Evolutionary conservation across 2,888 invertebrate genomes (phyloP).

Genomic region (Phlogophora meticulosa): DNA sequence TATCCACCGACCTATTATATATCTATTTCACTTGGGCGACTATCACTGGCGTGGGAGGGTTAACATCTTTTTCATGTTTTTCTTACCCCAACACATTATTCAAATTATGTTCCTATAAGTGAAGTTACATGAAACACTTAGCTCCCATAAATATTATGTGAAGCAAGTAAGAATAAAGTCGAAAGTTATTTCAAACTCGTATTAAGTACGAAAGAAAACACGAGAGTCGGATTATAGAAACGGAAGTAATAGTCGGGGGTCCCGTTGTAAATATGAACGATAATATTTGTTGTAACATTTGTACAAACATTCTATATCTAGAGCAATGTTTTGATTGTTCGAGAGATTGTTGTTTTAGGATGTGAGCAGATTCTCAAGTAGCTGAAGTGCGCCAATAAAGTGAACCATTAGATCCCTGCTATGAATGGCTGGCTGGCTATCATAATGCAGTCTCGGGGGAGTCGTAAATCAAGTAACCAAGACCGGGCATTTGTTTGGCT

Average conservation of each 20-base stretch:
- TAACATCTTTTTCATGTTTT: constrained; percentile 55
- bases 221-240: constrained; percentile 19
- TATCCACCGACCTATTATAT: constrained; percentile 40
- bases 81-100: constrained; percentile 56
- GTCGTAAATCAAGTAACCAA: constrained; percentile 25
- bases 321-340: constrained; percentile 36
- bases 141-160: constrained; percentile 48
- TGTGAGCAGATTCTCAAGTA: constrained; percentile 41
- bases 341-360: constrained; percentile 34
- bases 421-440: constrained; percentile 22
- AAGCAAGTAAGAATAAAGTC: constrained; percentile 42
- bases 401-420: constrained; percentile 1
- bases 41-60: constrained; percentile 43
- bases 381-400: constrained; percentile 20
- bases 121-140: constrained; percentile 57
- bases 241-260: constrained; percentile 30
- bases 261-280: constrained; percentile 21
- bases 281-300: constrained; percentile 28
- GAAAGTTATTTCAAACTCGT: constrained; percentile 51
- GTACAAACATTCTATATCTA: constrained; percentile 31
- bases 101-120: constrained; percentile 53
- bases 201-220: constrained; percentile 43
- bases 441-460: constrained; percentile 27
- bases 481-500: constrained; percentile 16
- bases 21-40: constrained; percentile 34